Base-by-base conservation (phyloP, 1,140 invertebrate species). In the Cyphomyrmex costatus region DNA sequence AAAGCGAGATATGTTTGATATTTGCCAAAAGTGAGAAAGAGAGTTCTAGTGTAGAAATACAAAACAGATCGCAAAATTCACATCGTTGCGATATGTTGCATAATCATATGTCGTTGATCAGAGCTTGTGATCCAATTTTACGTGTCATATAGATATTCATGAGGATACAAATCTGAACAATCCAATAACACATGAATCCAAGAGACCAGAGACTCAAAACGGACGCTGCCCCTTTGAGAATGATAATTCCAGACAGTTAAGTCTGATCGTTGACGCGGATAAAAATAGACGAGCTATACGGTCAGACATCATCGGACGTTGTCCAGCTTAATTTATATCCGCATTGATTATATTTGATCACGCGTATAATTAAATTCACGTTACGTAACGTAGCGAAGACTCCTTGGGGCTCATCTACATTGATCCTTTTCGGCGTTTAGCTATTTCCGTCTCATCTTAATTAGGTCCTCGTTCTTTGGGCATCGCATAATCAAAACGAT, bases 291-390 rank as follows among this genome's bases (percentile, higher is more conserved):
- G 8, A 33, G 36, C 21, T 27, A 49, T 12, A 73, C 24, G 3
- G 16, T n/a, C 16, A 24, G n/a, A 53, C 16, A 30, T 68, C 49
- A 33, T 56, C 78, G 16, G 8, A 42, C 16, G 19, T 58, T 24
- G 51, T 82, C 10, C n/a, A 5, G 30, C 0, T 70, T 58, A 58
- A 82, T 73, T 46, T 82, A 27, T 24, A 10, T 30, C 6, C 6
- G 21, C 27, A 42, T 46, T 33, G 42, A 73, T 71, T 73, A 30
- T 21, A 71, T 46, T 71, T 58, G 65, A 56, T 71, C 65, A 21
- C 42, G 66, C 49, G 46, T 51, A 30, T 65, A 79, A 65, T 79
- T 79, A 36, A 79, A 79, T 66, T 33, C 61, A 61, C n/a, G 65
- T 73, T 82, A 49, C 36, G n/a, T 60, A 60, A 73, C 66, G 6